Evolutionary conservation across 2,797 vertebrate genomes (phyloP).

Genomic region (Iguana delicatissima): DNA sequence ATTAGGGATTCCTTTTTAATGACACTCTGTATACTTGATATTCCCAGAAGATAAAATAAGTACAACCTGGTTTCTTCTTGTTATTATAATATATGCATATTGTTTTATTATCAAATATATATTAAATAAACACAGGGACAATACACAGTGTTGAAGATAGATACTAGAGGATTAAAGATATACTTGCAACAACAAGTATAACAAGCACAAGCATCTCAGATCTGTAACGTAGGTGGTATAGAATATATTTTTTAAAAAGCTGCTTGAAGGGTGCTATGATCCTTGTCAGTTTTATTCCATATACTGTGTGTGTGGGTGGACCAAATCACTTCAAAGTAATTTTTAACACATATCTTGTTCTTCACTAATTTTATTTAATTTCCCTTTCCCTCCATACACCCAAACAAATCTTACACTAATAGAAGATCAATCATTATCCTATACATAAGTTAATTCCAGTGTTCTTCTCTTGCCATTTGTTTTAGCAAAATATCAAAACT

Average conservation of each 20-base stretch:
- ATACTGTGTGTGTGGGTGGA: not conserved
- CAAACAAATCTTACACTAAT: conserved; percentile 16
- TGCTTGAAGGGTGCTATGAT: conserved; percentile 30
- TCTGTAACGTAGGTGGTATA: conserved; percentile 12
- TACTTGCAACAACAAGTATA: not conserved
- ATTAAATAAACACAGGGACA: not conserved
- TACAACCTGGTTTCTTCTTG: not conserved
- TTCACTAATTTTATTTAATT: conserved; percentile 30
- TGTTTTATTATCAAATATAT: not conserved
- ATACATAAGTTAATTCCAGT: not conserved
- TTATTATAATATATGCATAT: not conserved
- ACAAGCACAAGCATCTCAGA: not conserved
- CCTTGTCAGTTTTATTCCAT: conserved; percentile 31
- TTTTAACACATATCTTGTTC: conserved; percentile 21
- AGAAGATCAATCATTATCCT: not conserved
- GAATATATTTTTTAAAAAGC: not conserved
- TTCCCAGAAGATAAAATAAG: not conserved
- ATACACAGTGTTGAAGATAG: not conserved
- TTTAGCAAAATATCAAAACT: conserved; percentile 3
- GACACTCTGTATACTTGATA: not conserved
- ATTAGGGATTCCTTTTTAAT: not conserved
- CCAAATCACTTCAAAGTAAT: conserved; percentile 22
- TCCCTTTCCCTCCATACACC: not conserved
- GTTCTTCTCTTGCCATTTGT: not conserved
- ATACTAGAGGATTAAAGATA: not conserved